Conservation (phyloP, 53 echinoderm and acorn worm species). For the Henricia sp. region DNA sequence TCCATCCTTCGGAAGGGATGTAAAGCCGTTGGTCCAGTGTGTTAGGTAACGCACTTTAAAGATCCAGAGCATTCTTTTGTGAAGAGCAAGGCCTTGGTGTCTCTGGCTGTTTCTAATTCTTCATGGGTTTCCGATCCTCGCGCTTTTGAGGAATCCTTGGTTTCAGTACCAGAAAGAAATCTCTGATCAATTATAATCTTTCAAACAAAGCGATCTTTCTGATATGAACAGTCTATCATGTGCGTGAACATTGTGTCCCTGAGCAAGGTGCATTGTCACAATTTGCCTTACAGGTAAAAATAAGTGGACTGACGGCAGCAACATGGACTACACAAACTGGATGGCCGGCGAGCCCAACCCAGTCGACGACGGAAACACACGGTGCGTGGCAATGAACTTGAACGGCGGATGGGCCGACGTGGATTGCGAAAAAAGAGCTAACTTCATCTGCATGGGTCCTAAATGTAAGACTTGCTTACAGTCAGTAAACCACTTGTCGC, state of each 20-base stretch:
- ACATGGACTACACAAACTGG: slow-evolving; percentile 46
- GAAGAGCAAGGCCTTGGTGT: neutral
- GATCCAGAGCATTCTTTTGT: too few species aligned
- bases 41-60: too few species aligned
- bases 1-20: too few species aligned
- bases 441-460: slow-evolving; percentile 21
- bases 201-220: neutral
- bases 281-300: neutral
- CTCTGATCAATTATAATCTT: neutral
- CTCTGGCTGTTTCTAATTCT: neutral
- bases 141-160: neutral
- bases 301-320: neutral
- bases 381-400: slow-evolving; percentile 3
- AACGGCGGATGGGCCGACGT: slow-evolving; percentile 15
- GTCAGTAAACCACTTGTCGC: neutral
- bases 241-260: neutral
- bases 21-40: too few species aligned
- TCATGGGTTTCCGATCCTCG: neutral
- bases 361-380: neutral
- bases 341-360: neutral
- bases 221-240: neutral
- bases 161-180: neutral
- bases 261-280: neutral
- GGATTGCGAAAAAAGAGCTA: neutral
- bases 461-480: slow-evolving; percentile 14